Conservation (phyloP, 2,797 vertebrate species). For the Acanthurus tractus region DNA sequence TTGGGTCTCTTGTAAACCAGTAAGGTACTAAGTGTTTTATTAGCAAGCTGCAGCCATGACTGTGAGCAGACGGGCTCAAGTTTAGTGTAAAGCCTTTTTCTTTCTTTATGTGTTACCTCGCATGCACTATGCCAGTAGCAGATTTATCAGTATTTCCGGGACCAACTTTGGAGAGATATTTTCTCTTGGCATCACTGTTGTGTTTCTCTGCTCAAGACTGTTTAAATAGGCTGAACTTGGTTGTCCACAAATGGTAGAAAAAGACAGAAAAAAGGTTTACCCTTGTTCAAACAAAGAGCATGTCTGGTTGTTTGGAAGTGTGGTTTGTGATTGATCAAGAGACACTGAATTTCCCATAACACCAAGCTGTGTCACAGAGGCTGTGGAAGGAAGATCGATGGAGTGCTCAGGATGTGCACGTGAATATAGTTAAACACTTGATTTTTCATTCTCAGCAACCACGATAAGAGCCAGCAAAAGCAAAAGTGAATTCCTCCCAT, state of each 20-base stretch:
- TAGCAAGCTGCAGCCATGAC: neutral
- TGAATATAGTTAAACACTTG: constrained; percentile 20
- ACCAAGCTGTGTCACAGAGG: constrained; percentile 8
- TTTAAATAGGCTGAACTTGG: constrained; percentile 13
- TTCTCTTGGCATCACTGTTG: neutral
- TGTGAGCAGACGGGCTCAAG: constrained; percentile 23
- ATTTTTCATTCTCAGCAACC: constrained; percentile 18
- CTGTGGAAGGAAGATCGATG: constrained; percentile 1
- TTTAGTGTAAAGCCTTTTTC: constrained; percentile 37
- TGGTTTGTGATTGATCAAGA: constrained; percentile 7
- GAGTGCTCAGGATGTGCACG: neutral
- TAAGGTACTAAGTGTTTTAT: constrained; percentile 12
- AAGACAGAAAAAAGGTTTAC: constrained; percentile 13
- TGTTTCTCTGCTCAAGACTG: constrained; percentile 29
- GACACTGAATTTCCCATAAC: constrained; percentile 3
- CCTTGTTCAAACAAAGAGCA: constrained; percentile 35
- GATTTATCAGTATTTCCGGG: constrained; percentile 27
- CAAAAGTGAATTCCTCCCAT: constrained; percentile 15
- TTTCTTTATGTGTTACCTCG: neutral
- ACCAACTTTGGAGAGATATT: constrained; percentile 49
- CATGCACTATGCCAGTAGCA: neutral
- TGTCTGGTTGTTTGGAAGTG: constrained; percentile 24
- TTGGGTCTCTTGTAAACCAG: constrained; percentile 31
- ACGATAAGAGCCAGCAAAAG: constrained; percentile 16
- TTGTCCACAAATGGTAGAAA: constrained; percentile 11